Evolutionary conservation across 2,113 vertebrate species (phyloP).

Genomic region (Corydoras maculifer): DNA sequence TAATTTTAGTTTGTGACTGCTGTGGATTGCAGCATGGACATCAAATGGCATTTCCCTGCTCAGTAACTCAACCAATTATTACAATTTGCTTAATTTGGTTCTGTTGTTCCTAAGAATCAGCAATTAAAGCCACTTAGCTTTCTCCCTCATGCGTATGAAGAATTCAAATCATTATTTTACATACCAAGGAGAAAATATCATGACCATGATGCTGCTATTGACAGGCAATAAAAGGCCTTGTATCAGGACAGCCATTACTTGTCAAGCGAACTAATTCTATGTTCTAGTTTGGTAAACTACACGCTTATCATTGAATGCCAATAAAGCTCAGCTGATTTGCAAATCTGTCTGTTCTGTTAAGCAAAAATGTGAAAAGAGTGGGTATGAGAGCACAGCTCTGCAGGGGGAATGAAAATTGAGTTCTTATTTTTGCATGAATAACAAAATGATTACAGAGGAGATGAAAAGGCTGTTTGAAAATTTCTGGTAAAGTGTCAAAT

Average conservation of each 20-base stretch:
- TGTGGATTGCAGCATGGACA: constrained; percentile 14
- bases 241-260: no score
- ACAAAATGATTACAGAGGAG: constrained; percentile 51
- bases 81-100: no score
- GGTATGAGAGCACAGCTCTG: not conserved
- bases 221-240: no score
- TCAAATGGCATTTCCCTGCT: constrained; percentile 38
- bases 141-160: not conserved
- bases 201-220: no score
- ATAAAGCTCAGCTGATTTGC: constrained; percentile 35
- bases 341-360: no score
- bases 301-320: constrained; percentile 43
- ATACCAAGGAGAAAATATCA: constrained; percentile 12
- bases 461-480: constrained; percentile 48
- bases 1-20: constrained; percentile 30
- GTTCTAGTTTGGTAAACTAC: constrained; percentile 37
- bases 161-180: no score
- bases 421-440: constrained; percentile 54
- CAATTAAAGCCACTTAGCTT: constrained; percentile 7
- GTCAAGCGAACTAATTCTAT: constrained; percentile 30
- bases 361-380: not conserved
- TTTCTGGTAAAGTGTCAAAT: constrained; percentile 43
- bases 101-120: not conserved
- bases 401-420: constrained; percentile 46
- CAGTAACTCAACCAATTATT: constrained; percentile 6